Base-by-base conservation (phyloP, 1,140 invertebrate genomes). In the Drosophila ercepeae region DNA sequence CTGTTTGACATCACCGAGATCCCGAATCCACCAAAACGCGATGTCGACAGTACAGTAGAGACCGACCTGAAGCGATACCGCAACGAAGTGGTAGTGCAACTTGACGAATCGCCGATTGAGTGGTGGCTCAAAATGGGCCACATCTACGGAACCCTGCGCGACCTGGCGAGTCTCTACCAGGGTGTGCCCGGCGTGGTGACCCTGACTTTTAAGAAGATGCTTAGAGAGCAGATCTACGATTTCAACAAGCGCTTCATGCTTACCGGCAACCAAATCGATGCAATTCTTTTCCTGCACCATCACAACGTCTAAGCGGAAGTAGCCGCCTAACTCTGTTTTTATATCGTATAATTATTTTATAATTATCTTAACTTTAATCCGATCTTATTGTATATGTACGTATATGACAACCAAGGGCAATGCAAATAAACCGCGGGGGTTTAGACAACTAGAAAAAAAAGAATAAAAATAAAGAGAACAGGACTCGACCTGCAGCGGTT, bases 71-170 rank as follows among this genome's bases (percentile, higher is more conserved):
- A 90, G 68, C 81, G 89, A 1, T 91, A 91, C 23, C 73, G 89
- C 11, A 84, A 84, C 39, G 89, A 91, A 51, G 89, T 90, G 1
- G 71, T 82, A 18, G 89, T 82, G 0, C 77, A 83, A 36, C 42
- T 91, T 5, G 89, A 91, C 48, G 89, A 90, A 34, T 91, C 89
- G 1, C 89, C 89, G 4, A 76, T 84, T 41, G 61, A 75, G 11
- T 91, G 89, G 89, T 91, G 89, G 89, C 53, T 59, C 13, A 75
- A 84, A 39, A 81, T 90, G 75, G 86, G 89, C 0, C 75, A 89
- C 48, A 73, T 89, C 19, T 91, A 90, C 64, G 71, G 78, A n/a
- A 81, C 82, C 7, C 54, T 91, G 16, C 76, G 88, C 5, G 82
- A 89, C 19, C 51, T 91, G 55, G 75, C 89, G 7, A 61, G 55